Evolutionary conservation across 2,888 invertebrate genomes (phyloP).

Genomic region (Trachelus iudaicus): DNA sequence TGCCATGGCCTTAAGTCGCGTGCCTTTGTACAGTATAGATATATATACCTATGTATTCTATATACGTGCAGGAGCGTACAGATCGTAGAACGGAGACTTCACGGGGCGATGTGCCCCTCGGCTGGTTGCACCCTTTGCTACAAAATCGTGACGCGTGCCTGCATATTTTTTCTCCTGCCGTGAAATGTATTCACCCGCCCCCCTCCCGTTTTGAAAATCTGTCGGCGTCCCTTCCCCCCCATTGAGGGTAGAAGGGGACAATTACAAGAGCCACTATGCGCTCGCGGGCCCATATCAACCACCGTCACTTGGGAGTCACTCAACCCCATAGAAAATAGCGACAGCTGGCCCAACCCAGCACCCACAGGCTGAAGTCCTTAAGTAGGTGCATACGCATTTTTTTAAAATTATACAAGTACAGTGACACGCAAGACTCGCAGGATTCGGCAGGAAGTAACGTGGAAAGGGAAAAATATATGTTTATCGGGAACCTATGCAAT

Average conservation of each 20-base stretch:
- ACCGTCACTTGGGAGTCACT: conserved; percentile 2
- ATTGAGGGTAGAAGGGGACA: background rate
- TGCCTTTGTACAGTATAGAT: conserved; percentile 15
- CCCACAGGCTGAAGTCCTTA: background rate
- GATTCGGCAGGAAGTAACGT: background rate
- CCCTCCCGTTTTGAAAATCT: conserved; percentile 5
- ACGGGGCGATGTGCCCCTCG: background rate
- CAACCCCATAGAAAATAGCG: background rate
- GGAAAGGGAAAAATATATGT: background rate
- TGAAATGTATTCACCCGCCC: conserved; percentile 6
- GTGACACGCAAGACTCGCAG: background rate
- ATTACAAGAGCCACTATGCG: background rate
- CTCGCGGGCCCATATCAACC: conserved; percentile 2
- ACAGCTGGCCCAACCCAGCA: background rate
- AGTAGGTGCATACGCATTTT: background rate
- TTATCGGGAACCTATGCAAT: background rate
- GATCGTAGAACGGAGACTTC: background rate
- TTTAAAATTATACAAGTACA: background rate
- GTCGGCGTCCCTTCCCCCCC: background rate
- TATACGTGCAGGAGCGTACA: conserved; percentile 6
- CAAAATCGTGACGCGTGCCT: conserved; percentile 33
- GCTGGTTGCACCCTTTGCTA: conserved; percentile 27
- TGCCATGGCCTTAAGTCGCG: conserved; percentile 25
- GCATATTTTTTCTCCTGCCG: conserved; percentile 18
- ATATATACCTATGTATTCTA: background rate